phyloP scores from a whole-genome alignment of 1,140 invertebrate genomes.

The Drosophila neocordata region DNA sequence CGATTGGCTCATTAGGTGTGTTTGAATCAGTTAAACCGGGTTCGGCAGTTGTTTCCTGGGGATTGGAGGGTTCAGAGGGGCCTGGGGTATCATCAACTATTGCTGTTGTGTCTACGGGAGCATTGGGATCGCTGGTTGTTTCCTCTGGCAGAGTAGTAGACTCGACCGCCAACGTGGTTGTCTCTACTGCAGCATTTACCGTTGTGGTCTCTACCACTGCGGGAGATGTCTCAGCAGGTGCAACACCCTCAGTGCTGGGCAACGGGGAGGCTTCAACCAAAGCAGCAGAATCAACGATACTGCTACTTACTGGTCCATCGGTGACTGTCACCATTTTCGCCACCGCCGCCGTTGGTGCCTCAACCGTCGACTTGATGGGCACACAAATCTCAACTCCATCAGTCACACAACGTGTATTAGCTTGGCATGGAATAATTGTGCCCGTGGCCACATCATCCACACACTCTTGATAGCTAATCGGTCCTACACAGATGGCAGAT shows the following conservation, averaged over 20 bases:
- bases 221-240: slow-evolving; percentile 4
- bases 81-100: slow-evolving; percentile 23
- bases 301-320: slow-evolving; percentile 42
- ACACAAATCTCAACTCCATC: slow-evolving; percentile 73
- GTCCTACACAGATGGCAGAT: slow-evolving; percentile 64
- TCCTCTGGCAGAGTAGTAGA: slow-evolving; percentile 13
- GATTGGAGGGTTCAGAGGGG: background rate
- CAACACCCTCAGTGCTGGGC: slow-evolving; percentile 20
- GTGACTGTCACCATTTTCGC: slow-evolving; percentile 60
- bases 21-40: slow-evolving; percentile 13
- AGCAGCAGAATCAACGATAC: slow-evolving; percentile 31
- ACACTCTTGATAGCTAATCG: slow-evolving; percentile 58
- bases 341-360: slow-evolving; percentile 47
- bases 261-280: slow-evolving; percentile 43
- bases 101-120: slow-evolving; percentile 14
- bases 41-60: slow-evolving; percentile 20
- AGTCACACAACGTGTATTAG: slow-evolving; percentile 66
- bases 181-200: slow-evolving; percentile 7
- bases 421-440: slow-evolving; percentile 36
- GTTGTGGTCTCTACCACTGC: background rate
- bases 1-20: slow-evolving; percentile 1
- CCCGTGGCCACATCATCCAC: slow-evolving; percentile 46
- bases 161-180: slow-evolving; percentile 18
- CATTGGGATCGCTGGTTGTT: slow-evolving; percentile 19
- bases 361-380: slow-evolving; percentile 44